These are phyloP conservation scores for Hydrolagus colliei DNA, from an alignment of 2,797 vertebrate genomes.

Conservation along the genomic window DNA sequence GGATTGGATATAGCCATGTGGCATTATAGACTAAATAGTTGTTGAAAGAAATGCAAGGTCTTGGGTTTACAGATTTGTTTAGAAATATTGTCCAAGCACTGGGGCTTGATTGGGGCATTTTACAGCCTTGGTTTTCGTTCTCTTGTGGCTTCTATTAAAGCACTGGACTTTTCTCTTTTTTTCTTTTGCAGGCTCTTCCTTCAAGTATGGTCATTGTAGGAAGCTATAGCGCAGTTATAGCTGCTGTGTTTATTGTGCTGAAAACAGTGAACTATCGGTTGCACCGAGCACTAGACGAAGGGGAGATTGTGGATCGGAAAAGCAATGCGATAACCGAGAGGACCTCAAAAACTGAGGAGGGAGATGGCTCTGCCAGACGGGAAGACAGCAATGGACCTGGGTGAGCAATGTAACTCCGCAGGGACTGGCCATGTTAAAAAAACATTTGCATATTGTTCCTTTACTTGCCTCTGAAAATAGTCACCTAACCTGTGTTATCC, in stretches of 20 bases:
- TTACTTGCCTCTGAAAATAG: background rate
- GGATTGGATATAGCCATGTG: no score
- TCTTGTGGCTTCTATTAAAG: no score
- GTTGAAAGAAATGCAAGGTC: no score
- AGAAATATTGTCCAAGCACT: no score
- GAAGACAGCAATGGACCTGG: constrained; percentile 90
- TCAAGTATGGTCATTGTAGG: constrained; percentile 94
- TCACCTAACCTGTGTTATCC: background rate
- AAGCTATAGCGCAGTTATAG: constrained; percentile 93
- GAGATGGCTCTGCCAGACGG: constrained; percentile 65
- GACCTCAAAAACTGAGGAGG: constrained; percentile 65
- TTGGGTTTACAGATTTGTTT: no score
- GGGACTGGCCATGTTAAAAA: background rate
- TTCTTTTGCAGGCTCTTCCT: constrained; percentile 77
- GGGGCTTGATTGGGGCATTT: no score
- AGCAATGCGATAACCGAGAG: constrained; percentile 68
- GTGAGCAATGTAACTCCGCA: constrained; percentile 53
- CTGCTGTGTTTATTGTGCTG: constrained; percentile 85
- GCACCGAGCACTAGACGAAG: constrained; percentile 90
- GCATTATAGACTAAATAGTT: no score
- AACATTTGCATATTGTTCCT: background rate
- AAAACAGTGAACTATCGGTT: constrained; percentile 95
- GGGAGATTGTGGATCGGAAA: constrained; percentile 85
- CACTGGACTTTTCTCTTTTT: constrained; percentile 30
- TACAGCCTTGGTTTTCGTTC: no score